Percentiles rank a stretch among this genome's conserved stretches.
Evolutionary conservation across 2,113 vertebrate genomes (phyloP).

Genomic region (Falco punctatus): DNA sequence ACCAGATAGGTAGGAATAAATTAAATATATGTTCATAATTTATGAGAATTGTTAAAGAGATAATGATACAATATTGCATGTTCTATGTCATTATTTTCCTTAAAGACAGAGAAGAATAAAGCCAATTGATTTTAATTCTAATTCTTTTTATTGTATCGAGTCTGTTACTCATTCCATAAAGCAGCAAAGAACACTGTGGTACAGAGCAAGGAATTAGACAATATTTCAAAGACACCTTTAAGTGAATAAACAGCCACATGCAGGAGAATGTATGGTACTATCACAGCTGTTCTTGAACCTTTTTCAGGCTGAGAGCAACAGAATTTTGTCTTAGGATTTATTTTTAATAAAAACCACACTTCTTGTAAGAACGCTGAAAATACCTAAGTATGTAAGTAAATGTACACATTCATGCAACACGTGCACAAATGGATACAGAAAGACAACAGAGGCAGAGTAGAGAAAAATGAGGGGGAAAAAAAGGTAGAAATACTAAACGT

Average conservation of each 20-base stretch:
- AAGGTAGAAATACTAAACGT: neutral
- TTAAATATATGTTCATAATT: slow-evolving; percentile 39
- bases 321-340: neutral
- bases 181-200: slow-evolving; percentile 49
- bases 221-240: slow-evolving; percentile 66
- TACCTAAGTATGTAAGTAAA: neutral
- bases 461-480: accelerated
- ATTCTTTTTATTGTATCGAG: slow-evolving; percentile 59
- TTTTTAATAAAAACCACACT: neutral
- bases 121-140: slow-evolving; percentile 24
- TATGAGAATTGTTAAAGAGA: slow-evolving; percentile 37
- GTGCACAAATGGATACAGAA: neutral
- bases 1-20: neutral
- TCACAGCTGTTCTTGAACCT: slow-evolving; percentile 36
- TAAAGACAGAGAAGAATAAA: slow-evolving; percentile 26
- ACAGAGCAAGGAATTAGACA: slow-evolving; percentile 66
- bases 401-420: neutral
- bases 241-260: slow-evolving; percentile 62
- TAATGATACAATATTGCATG: slow-evolving; percentile 18
- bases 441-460: neutral
- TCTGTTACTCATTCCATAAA: slow-evolving; percentile 62
- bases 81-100: slow-evolving; percentile 34
- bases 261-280: slow-evolving; percentile 47
- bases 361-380: neutral
- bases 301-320: slow-evolving; percentile 59